phyloP scores from a whole-genome alignment of 1,140 invertebrate species.

The Lepidotrigona ventralis region DNA sequence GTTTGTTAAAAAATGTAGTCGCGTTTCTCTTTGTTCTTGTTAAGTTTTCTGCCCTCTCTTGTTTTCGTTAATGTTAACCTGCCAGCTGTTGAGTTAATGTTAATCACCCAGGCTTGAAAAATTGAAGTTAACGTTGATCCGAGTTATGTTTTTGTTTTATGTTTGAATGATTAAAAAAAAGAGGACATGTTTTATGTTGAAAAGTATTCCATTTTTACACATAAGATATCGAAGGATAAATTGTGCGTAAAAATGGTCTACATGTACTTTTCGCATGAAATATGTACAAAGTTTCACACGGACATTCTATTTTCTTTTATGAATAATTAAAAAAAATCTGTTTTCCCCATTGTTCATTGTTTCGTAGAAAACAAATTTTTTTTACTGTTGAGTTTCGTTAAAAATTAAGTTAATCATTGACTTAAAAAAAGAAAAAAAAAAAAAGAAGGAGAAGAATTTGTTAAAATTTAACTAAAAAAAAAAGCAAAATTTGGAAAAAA shows the following conservation, averaged over 20 bases:
- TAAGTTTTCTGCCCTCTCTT: constrained; percentile 37
- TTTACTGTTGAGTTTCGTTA: constrained; percentile 17
- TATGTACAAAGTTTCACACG: background rate
- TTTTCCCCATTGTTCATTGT: constrained; percentile 32
- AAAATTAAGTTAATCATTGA: background rate
- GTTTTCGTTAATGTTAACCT: constrained; percentile 38
- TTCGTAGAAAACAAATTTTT: constrained; percentile 11
- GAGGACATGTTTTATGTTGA: constrained; percentile 7
- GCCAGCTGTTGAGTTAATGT: constrained; percentile 23
- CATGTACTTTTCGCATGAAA: constrained; percentile 13
- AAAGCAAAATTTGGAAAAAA: background rate
- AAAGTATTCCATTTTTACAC: background rate
- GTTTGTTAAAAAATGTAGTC: constrained; percentile 14
- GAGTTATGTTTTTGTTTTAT: constrained; percentile 33
- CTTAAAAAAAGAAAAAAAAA: background rate
- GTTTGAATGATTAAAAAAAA: background rate
- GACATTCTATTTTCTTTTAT: background rate
- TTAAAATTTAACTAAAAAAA: background rate
- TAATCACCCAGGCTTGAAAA: background rate
- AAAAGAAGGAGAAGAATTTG: background rate
- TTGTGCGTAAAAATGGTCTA: background rate
- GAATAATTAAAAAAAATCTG: constrained; percentile 7
- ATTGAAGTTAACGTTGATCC: constrained; percentile 5
- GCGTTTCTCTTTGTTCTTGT: constrained; percentile 7
- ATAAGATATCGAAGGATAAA: background rate